Evolutionary conservation across 2,797 vertebrate species (phyloP).

Genomic region (Pterois miles): DNA sequence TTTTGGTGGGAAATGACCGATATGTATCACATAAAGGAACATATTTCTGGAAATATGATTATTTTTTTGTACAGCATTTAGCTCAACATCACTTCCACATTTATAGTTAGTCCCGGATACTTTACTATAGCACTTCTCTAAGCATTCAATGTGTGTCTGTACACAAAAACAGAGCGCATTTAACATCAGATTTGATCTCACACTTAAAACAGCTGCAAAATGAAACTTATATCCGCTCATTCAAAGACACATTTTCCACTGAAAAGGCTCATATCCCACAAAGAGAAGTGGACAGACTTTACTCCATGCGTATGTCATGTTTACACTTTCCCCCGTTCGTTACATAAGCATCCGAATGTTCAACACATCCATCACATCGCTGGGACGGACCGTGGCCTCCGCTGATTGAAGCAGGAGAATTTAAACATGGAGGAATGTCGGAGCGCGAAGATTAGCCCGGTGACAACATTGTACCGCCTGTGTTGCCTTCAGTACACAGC

Average conservation of each 20-base stretch:
- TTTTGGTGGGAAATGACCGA: too few species aligned
- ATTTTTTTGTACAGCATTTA: neutral
- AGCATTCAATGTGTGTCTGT: neutral
- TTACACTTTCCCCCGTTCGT: constrained; percentile 3
- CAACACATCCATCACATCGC: constrained; percentile 23
- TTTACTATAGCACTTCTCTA: neutral
- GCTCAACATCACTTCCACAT: too few species aligned
- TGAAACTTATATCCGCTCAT: neutral
- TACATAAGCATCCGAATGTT: constrained; percentile 14
- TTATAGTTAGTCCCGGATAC: too few species aligned
- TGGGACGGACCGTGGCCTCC: constrained; percentile 23
- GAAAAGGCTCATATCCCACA: neutral
- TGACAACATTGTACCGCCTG: neutral
- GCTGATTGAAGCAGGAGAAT: constrained; percentile 13
- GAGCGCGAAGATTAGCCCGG: neutral
- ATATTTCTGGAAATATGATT: neutral
- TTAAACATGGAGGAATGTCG: constrained; percentile 36
- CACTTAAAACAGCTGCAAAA: neutral
- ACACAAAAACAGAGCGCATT: neutral
- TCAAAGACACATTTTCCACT: neutral
- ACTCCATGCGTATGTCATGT: neutral
- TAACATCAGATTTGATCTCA: neutral
- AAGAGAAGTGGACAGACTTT: neutral
- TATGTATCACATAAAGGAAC: neutral
- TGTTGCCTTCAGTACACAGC: neutral